These are phyloP conservation scores for Oncorhynchus tshawytscha DNA, from an alignment of 2,113 vertebrate genomes.

Conservation along the genomic window DNA sequence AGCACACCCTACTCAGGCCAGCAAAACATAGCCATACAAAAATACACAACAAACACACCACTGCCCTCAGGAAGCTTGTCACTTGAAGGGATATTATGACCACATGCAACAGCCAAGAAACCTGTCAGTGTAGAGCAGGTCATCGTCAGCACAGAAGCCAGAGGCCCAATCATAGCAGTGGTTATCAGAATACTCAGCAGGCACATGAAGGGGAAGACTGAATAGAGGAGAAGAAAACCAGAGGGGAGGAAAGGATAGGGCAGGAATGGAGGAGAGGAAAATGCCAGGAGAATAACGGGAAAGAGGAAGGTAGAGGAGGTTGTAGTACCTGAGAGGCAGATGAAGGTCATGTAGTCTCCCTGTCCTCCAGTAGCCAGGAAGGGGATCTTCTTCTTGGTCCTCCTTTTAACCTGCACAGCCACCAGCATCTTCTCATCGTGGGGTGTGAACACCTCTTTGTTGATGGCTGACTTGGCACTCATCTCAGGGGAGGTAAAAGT, in stretches of 20 bases:
- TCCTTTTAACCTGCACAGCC: constrained; percentile 92
- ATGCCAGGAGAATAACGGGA: neutral
- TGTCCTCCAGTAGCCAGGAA: constrained; percentile 97
- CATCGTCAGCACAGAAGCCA: too few species aligned
- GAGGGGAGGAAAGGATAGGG: neutral
- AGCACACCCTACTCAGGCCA: neutral
- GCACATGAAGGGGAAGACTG: neutral
- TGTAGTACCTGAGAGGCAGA: constrained; percentile 92
- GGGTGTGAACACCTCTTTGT: constrained; percentile 94
- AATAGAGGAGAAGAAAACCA: neutral
- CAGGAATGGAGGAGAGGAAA: neutral
- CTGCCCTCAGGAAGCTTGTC: neutral
- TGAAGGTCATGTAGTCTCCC: constrained; percentile 96
- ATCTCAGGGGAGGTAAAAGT: constrained; percentile 65
- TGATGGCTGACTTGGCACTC: constrained; percentile 92
- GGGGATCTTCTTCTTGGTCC: constrained; percentile 98
- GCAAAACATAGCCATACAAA: neutral
- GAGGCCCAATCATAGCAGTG: too few species aligned
- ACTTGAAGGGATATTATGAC: neutral
- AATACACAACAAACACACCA: neutral
- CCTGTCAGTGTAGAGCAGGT: neutral
- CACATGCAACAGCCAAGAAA: neutral
- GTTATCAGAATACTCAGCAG: neutral
- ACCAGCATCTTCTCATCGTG: constrained; percentile 97
- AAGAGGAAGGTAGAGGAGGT: neutral